These are phyloP conservation scores for Silvanus unidentatus DNA, from an alignment of 2,888 invertebrate genomes.

Conservation along the genomic window DNA sequence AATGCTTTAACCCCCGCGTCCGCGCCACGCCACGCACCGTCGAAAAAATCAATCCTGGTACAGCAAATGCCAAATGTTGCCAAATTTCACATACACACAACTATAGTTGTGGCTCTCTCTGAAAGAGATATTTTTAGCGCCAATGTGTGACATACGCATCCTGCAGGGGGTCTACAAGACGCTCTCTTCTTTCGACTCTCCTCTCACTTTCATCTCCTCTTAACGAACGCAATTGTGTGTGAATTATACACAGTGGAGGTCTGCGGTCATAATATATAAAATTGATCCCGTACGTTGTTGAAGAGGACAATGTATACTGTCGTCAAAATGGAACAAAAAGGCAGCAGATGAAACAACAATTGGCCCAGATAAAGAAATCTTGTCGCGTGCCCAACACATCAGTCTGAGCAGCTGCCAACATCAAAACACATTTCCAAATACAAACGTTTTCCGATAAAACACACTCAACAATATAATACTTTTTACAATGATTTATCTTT, in stretches of 20 bases:
- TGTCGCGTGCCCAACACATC: conserved; percentile 42
- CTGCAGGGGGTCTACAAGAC: too few relatives aligned
- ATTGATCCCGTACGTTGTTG: neutral
- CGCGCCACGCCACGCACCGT: conserved; percentile 24
- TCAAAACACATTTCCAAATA: conserved; percentile 33
- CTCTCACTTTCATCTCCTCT: too few relatives aligned
- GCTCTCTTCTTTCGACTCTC: too few relatives aligned
- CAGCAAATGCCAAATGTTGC: conserved; percentile 46
- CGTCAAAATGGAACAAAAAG: conserved; percentile 20
- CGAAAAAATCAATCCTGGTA: conserved; percentile 45
- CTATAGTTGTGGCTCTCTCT: too few relatives aligned
- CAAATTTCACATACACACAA: conserved; percentile 32
- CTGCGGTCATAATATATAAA: too few relatives aligned
- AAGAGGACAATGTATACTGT: too few relatives aligned
- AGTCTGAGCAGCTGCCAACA: conserved; percentile 29
- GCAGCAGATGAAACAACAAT: conserved; percentile 45
- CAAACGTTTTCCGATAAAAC: conserved; percentile 25
- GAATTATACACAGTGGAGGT: too few relatives aligned
- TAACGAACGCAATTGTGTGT: too few relatives aligned
- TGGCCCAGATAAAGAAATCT: conserved; percentile 44
- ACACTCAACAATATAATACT: conserved; percentile 4
- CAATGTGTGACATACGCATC: too few relatives aligned
- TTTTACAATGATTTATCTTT: conserved; percentile 20
- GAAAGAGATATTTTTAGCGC: too few relatives aligned
- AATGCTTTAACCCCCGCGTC: conserved; percentile 21